Conservation (phyloP, 2,888 invertebrate genomes). For the Limnephilus auricula region DNA sequence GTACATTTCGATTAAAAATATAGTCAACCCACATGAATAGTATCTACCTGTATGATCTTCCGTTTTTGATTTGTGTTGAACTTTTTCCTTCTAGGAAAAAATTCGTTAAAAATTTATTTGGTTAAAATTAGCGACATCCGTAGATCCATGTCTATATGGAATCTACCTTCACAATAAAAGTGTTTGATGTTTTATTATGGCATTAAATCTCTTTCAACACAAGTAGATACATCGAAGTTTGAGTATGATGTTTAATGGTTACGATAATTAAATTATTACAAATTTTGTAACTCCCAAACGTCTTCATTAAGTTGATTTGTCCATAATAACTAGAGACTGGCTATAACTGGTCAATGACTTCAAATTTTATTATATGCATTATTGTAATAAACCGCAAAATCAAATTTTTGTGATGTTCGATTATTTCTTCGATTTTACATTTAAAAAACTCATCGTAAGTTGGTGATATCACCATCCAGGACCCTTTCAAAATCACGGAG, state of each 20-base stretch:
- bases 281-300: neutral
- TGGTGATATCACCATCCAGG: too few relatives aligned
- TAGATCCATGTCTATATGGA: neutral
- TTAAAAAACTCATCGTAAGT: too few relatives aligned
- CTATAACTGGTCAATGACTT: neutral
- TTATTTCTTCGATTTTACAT: too few relatives aligned
- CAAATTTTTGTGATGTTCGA: neutral
- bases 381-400: neutral
- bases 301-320: neutral
- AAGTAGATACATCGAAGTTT: neutral
- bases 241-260: neutral
- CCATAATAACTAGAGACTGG: neutral
- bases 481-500: too few relatives aligned
- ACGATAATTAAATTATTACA: neutral
- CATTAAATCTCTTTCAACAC: conserved; percentile 4
- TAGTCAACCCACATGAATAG: too few relatives aligned
- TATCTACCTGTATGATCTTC: too few relatives aligned
- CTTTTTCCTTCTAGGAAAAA: neutral
- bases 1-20: too few relatives aligned
- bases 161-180: neutral
- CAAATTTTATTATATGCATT: neutral
- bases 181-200: conserved; percentile 20
- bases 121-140: neutral
- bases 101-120: too few relatives aligned
- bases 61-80: neutral